phyloP scores from a whole-genome alignment of 2,888 invertebrate species.

The Meiosimyza platycephala region DNA sequence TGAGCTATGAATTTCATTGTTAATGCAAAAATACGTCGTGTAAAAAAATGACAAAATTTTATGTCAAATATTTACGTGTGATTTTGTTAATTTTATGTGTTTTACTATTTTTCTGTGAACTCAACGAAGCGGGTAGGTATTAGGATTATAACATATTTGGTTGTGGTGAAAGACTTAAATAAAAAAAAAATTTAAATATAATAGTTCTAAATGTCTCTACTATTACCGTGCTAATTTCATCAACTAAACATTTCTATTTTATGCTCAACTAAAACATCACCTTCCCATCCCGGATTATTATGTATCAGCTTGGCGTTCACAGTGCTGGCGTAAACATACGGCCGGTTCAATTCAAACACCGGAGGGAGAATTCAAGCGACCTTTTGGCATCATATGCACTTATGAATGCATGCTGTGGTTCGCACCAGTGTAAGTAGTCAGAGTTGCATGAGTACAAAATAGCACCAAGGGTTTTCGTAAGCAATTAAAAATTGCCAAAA shows the following conservation, averaged over 20 bases:
- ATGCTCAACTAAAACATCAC: too few species aligned
- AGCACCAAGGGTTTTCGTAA: background rate
- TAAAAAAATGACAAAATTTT: constrained; percentile 21
- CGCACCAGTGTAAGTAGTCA: constrained; percentile 63
- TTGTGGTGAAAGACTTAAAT: background rate
- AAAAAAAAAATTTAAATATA: too few species aligned
- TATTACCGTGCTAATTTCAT: too few species aligned
- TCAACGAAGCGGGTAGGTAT: constrained; percentile 31
- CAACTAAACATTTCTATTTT: too few species aligned
- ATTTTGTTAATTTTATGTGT: constrained; percentile 14
- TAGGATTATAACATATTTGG: background rate
- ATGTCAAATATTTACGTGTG: background rate
- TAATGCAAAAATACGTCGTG: background rate
- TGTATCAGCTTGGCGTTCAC: constrained; percentile 60
- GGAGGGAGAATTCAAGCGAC: constrained; percentile 64
- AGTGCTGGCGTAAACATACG: constrained; percentile 65
- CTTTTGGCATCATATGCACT: constrained; percentile 65
- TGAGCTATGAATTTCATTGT: constrained; percentile 6
- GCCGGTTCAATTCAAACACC: constrained; percentile 64
- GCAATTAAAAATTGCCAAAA: background rate
- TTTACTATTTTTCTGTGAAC: constrained; percentile 1
- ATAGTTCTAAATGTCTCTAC: too few species aligned
- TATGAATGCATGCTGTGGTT: constrained; percentile 66
- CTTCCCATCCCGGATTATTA: too few species aligned
- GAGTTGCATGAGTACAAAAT: background rate